phyloP scores from a whole-genome alignment of 2,113 vertebrate species.

The Rana temporaria region DNA sequence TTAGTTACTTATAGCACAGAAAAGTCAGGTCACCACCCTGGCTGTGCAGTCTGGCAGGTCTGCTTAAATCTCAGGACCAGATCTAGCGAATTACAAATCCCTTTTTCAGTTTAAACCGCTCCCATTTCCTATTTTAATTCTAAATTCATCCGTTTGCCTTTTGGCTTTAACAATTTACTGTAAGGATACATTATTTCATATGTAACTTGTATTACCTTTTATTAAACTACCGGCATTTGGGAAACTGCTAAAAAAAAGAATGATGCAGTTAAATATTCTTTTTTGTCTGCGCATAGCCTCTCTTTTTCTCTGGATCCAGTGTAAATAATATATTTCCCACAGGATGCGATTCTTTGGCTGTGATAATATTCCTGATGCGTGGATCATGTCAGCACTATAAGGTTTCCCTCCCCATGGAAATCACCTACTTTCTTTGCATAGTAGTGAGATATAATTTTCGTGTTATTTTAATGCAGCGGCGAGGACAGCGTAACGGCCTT shows the following conservation, averaged over 20 bases:
- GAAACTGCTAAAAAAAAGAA: neutral
- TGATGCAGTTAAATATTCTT: neutral
- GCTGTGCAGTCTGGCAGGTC: too few relatives aligned
- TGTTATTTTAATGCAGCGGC: slow-evolving; percentile 13
- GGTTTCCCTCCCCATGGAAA: slow-evolving; percentile 24
- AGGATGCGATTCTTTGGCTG: neutral
- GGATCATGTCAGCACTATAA: slow-evolving; percentile 5
- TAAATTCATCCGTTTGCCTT: too few relatives aligned
- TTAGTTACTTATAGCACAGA: too few relatives aligned
- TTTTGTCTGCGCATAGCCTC: neutral
- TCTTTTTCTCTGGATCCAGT: neutral
- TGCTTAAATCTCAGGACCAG: too few relatives aligned
- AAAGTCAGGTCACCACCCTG: too few relatives aligned
- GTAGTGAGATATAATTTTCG: slow-evolving; percentile 4
- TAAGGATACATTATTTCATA: too few relatives aligned
- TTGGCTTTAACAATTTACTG: too few relatives aligned
- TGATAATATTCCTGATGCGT: slow-evolving; percentile 4
- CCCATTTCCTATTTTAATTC: too few relatives aligned
- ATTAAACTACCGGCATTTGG: neutral
- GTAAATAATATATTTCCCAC: slow-evolving; percentile 13
- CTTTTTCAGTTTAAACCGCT: too few relatives aligned
- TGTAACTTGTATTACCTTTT: too few relatives aligned
- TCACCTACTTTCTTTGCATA: neutral
- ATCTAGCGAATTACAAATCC: too few relatives aligned
- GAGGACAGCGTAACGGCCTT: neutral